phyloP scores from a whole-genome alignment of 2,797 vertebrate genomes.

The Alosa sapidissima region DNA sequence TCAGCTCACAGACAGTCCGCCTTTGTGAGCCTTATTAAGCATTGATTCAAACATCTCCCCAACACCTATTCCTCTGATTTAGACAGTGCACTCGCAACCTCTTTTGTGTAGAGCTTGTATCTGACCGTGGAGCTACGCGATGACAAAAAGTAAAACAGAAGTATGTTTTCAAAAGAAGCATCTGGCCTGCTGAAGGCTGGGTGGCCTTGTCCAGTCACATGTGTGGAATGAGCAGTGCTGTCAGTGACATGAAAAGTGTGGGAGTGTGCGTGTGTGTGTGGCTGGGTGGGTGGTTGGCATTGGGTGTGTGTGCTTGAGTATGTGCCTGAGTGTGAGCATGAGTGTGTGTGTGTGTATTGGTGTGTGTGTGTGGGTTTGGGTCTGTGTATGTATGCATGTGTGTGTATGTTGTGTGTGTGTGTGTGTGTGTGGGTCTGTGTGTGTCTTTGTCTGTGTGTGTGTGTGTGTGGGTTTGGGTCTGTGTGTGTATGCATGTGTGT shows the following conservation, averaged over 20 bases:
- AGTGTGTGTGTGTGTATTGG: neutral
- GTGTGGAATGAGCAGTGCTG: neutral
- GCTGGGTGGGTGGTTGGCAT: neutral
- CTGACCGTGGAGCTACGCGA: neutral
- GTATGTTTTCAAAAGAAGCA: neutral
- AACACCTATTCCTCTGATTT: neutral
- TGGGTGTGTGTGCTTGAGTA: neutral
- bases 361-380: neutral
- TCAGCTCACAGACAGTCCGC: constrained; percentile 19
- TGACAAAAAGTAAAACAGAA: neutral
- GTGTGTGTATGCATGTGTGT: neutral
- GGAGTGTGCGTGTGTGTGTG: neutral
- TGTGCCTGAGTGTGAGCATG: neutral
- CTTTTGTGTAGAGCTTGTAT: constrained; percentile 5
- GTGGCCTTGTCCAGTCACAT: neutral
- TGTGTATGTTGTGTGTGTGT: neutral
- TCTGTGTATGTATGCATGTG: neutral
- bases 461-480: neutral
- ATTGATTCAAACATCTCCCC: neutral
- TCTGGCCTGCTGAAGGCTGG: neutral
- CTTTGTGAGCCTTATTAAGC: constrained; percentile 19
- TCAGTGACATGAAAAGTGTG: neutral
- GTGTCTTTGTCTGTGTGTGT: neutral
- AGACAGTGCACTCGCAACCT: neutral
- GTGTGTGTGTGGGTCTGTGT: neutral